A percentile compares a stretch with the other conserved stretches of the same genome.
Conservation (phyloP, 2,888 invertebrate species). For the Andrena chrysosceles region DNA sequence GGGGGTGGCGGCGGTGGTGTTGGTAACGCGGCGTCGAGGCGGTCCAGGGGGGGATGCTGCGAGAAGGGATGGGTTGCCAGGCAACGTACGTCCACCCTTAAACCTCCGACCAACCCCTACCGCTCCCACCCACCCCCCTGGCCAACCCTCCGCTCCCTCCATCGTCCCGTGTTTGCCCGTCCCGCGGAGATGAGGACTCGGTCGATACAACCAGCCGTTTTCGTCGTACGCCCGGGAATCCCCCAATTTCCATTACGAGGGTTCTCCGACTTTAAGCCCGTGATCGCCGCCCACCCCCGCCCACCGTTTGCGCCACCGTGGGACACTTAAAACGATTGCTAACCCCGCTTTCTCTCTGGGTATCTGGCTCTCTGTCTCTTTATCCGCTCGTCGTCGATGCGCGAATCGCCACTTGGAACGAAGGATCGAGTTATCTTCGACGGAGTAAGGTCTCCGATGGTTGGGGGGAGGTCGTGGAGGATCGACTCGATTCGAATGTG, state of each 20-base stretch:
- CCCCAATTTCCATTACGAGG: conserved; percentile 81
- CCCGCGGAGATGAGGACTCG: conserved; percentile 68
- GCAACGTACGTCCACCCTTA: conserved; percentile 84
- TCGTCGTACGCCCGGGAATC: conserved; percentile 80
- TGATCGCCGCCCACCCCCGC: conserved; percentile 6
- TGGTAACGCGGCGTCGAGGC: conserved; percentile 54
- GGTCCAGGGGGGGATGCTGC: conserved; percentile 76
- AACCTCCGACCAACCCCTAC: conserved; percentile 68
- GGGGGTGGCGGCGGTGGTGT: conserved; percentile 30
- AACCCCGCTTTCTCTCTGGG: conserved; percentile 16
- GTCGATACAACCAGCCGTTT: conserved; percentile 80
- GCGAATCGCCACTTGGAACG: neutral
- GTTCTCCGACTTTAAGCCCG: conserved; percentile 73
- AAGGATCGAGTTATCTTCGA: neutral
- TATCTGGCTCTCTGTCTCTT: neutral
- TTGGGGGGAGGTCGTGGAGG: neutral
- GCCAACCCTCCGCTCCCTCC: conserved; percentile 59
- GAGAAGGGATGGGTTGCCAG: conserved; percentile 80
- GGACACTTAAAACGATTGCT: conserved; percentile 67
- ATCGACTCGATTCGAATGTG: neutral
- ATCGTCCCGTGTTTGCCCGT: conserved; percentile 54
- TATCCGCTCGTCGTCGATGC: neutral
- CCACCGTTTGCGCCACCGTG: conserved; percentile 19
- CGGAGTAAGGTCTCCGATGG: neutral
- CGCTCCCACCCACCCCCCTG: conserved; percentile 48